Evolutionary conservation across 2,888 invertebrate species (phyloP), one percentile per base, ranked within the genome.

Genomic region (Agrilus cyanescens): DNA sequence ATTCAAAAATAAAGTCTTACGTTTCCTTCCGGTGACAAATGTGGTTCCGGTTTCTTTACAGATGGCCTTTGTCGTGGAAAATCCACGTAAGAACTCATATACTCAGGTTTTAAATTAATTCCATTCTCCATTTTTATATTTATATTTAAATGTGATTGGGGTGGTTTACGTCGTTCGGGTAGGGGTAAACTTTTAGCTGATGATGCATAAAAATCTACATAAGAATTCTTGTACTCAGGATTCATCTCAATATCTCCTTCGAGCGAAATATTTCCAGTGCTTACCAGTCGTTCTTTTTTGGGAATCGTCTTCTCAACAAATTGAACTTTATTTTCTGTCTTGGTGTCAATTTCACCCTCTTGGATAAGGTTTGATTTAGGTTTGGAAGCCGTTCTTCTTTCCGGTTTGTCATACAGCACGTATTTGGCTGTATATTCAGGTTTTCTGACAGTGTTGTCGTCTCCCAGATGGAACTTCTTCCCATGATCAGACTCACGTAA

Each of bases 61-160:
- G 54, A 59, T 2, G 72, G 69, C 31, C 71, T 59, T 46, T 67
- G 67, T 36, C 71, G 60, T 7, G 71, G 71, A 50, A 70, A 70
- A 51, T 70, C 62, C 57, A 69, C 56, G 51, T 67, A 72, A 10
- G 57, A 55, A 42, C 55, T 54, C 35, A 49, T 55, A 39, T 62
- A 59, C 45, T 62, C 62, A 1, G 61, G 59, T 46, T 50, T 49
- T 29, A 51, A 50, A 37, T 58, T 59, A 52, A 62, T 56, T 20
- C 52, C 48, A 8, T 57, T 58, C 41, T 58, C 58, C 15, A 41
- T 52, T 41, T 52, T 54, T 39, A 60, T 48, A 49, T 56, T 50
- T 7, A 41, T 34, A 36, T 32, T 40, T 32, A 46, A 46, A 35
- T 50, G 44, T 29, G 45, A 44, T 32, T 38, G 37, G 32, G 50